Evolutionary conservation across 1,140 invertebrate species (phyloP).

Genomic region (Dufourea novaeangliae): DNA sequence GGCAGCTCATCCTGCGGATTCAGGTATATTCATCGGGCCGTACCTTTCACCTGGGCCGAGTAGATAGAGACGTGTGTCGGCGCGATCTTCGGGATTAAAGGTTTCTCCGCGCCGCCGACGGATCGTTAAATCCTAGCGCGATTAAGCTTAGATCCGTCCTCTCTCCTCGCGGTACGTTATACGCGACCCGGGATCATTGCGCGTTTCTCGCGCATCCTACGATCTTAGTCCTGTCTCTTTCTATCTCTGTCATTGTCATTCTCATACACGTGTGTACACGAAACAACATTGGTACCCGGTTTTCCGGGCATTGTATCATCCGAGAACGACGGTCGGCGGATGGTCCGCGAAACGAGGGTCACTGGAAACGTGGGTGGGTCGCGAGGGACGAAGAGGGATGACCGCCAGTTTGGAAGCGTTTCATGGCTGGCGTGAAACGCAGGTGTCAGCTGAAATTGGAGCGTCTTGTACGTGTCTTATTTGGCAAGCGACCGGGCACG

Average conservation of each 20-base stretch:
- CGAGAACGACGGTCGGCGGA: neutral
- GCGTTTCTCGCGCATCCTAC: no score
- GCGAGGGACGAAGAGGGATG: neutral
- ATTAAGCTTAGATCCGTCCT: slow-evolving; percentile 45
- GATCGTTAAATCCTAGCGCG: slow-evolving; percentile 65
- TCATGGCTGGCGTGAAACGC: slow-evolving; percentile 71
- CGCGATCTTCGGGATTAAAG: slow-evolving; percentile 65
- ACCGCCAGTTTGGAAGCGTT: slow-evolving; percentile 39
- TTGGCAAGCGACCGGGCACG: slow-evolving; percentile 66
- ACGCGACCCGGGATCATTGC: neutral
- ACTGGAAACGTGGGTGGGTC: neutral
- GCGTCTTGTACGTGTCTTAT: slow-evolving; percentile 79
- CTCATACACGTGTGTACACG: neutral
- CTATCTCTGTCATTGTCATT: neutral
- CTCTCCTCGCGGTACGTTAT: neutral
- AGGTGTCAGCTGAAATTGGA: slow-evolving; percentile 79
- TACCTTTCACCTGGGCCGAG: slow-evolving; percentile 57
- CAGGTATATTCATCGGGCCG: slow-evolving; percentile 52
- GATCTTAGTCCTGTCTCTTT: neutral
- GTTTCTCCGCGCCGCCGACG: slow-evolving; percentile 54
- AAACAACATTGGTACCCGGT: neutral
- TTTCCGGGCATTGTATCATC: neutral
- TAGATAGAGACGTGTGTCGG: slow-evolving; percentile 67
- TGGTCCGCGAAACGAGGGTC: neutral
- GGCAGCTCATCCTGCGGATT: slow-evolving; percentile 33